Evolutionary conservation across 2,888 invertebrate species (phyloP).

Genomic region (Hypena proboscidalis): DNA sequence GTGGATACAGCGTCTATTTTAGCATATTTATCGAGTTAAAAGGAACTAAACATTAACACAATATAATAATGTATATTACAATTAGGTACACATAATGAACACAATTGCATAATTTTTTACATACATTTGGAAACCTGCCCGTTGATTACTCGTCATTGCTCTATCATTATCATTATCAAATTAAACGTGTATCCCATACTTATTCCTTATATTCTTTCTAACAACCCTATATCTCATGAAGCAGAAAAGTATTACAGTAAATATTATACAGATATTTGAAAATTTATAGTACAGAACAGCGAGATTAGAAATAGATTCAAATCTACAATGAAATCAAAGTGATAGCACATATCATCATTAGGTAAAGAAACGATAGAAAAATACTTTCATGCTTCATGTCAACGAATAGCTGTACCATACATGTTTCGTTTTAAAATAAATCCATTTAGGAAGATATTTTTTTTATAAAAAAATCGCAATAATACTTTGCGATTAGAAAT

Average conservation of each 20-base stretch:
- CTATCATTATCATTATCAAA: constrained; percentile 61
- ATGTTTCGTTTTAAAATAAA: constrained; percentile 66
- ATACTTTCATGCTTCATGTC: constrained; percentile 84
- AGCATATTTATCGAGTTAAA: constrained; percentile 47
- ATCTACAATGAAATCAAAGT: constrained; percentile 70
- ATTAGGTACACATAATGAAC: constrained; percentile 63
- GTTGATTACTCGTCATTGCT: constrained; percentile 63
- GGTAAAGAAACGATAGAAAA: constrained; percentile 50
- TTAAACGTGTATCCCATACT: constrained; percentile 73
- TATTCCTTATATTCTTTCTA: constrained; percentile 76
- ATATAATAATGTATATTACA: constrained; percentile 57
- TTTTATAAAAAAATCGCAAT: constrained; percentile 68
- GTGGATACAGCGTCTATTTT: constrained; percentile 46
- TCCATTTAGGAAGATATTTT: constrained; percentile 40
- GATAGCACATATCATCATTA: constrained; percentile 53
- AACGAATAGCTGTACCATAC: constrained; percentile 69
- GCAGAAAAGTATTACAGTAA: constrained; percentile 82
- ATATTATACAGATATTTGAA: constrained; percentile 75
- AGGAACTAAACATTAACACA: constrained; percentile 53
- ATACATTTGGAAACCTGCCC: constrained; percentile 71
- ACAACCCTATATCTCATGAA: constrained; percentile 81
- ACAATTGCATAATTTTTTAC: constrained; percentile 51
- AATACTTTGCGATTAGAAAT: constrained; percentile 72
- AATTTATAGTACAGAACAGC: constrained; percentile 73
- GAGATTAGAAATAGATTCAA: constrained; percentile 76